Evolutionary conservation across 1,140 invertebrate species (phyloP), one percentile per base, ranked within the genome.

Genomic region (Drosophila gunungcola): DNA sequence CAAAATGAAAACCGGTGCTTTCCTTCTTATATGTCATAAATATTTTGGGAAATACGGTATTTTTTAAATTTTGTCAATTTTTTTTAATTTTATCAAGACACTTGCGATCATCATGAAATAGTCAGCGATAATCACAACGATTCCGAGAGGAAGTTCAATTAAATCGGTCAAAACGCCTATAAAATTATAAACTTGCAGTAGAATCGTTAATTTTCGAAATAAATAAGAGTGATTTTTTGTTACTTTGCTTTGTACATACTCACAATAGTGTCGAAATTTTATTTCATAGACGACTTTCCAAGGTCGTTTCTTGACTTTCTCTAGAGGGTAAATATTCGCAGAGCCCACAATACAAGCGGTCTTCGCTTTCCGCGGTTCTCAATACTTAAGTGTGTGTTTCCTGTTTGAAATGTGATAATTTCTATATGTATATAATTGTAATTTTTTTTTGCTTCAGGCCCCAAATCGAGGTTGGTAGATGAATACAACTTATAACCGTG

Each of bases 281-380:
- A 64, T 64, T 60, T 58, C 61, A 64, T 64, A 61, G 56, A 36
- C 61, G 61, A 42, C 55, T 42, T 64, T 29, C 57, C 61, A 62
- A 64, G 61, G 61, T 64, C 61, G 61, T 64, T 64, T 55, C 55
- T 61, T 61, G 61, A 45, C 55, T 61, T 64, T 64, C 21, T 43
- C 41, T 36, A 27, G 55, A 36, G 55, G 38, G 32, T 54, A 38
- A 52, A 25, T 32, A 32, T 61, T 45, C 55, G 39, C 57, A 46
- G 21, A 9, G 10, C 2, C 21, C 43, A 16, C 43, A 11, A 10
- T 9, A 46, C 42, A 1, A 58, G 11, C 29, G 39, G 16, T 64
- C 39, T 61, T 61, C 32, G 61, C n/a, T 45, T 64, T 61, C n/a
- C 25, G 60, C 6, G 60, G 6, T 60, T 63, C 27, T 42, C 36